phyloP scores from a whole-genome alignment of 2,888 invertebrate genomes.

The Cerastis leucographa region DNA sequence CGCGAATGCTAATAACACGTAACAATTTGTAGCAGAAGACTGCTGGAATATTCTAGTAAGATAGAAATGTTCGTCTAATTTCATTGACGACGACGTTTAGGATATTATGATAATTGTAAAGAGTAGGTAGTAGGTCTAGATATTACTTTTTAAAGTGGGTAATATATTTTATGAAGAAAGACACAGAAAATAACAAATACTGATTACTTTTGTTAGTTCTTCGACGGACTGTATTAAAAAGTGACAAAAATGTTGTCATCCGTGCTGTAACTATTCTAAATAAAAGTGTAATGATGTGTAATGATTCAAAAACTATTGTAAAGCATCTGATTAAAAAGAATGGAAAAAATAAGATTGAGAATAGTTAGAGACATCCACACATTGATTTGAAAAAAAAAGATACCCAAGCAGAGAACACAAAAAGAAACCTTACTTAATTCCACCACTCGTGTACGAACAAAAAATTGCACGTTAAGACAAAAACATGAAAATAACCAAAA shows the following conservation, averaged over 20 bases:
- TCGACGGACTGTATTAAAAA: too few species aligned
- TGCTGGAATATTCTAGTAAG: constrained; percentile 16
- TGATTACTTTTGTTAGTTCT: too few species aligned
- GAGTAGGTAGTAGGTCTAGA: background rate
- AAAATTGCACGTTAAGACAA: background rate
- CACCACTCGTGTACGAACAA: background rate
- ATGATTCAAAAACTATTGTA: too few species aligned
- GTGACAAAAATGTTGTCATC: too few species aligned
- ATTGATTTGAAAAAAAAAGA: too few species aligned
- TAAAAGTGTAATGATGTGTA: too few species aligned
- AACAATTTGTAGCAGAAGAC: constrained; percentile 37
- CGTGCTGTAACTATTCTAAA: too few species aligned
- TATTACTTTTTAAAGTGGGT: background rate
- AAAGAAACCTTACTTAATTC: background rate
- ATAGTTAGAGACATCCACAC: too few species aligned
- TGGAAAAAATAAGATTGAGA: too few species aligned
- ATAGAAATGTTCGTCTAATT: constrained; percentile 36
- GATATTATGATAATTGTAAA: constrained; percentile 1
- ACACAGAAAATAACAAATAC: too few species aligned
- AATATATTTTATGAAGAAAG: background rate
- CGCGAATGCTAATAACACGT: constrained; percentile 37
- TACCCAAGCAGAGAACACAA: background rate
- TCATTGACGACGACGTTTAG: constrained; percentile 2
- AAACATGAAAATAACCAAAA: background rate
- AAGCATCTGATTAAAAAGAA: too few species aligned